Base-by-base conservation (phyloP, 2,888 invertebrate genomes). In the Camponotus fellah region DNA sequence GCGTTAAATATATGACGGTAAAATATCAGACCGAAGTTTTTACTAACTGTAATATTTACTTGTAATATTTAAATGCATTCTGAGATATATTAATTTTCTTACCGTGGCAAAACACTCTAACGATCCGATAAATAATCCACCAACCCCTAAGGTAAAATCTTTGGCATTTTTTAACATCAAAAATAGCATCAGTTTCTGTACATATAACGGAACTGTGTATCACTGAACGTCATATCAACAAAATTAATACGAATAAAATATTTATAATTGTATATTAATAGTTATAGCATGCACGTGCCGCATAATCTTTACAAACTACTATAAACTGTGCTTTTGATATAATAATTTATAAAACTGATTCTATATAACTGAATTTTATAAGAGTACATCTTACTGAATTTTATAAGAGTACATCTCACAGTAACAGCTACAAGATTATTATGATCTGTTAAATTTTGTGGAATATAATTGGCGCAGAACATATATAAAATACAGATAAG, bases 101-200 rank as follows among this genome's bases (percentile, higher is more conserved):
- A 74, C 74, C 74, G 32, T 46, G 4, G 60, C 60, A n/a, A 46
- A 60, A 46, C 32, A n/a, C 10, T 74, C 62, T n/a, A 74, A 12
- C 2, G 74, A 74, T 26, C 26, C 58, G 21, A 26, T 40, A 14
- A 58, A 40, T 3, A 62, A 14, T 17, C 40, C n/a, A 46, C 60
- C 60, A 0, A 62, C 12, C 10, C 1, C 12, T n/a, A 74, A 26
- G 17, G 43, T n/a, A 32, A 74, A 74, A 14, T n/a, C n/a, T n/a
- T 43, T 46, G 8, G 3, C 12, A 2, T 32, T 8, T 46, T 14
- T 60, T 74, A 62, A 62, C 46, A 74, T 17, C 6, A 74, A 14
- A 53, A 74, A 62, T 3, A 74, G 6, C 62, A 74, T 74, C 6
- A 62, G 9, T 9, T 2, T 74, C n/a, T 74, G 74, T 46, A 74